phyloP scores from a whole-genome alignment of 2,113 vertebrate genomes.

The Tyrannus savana region DNA sequence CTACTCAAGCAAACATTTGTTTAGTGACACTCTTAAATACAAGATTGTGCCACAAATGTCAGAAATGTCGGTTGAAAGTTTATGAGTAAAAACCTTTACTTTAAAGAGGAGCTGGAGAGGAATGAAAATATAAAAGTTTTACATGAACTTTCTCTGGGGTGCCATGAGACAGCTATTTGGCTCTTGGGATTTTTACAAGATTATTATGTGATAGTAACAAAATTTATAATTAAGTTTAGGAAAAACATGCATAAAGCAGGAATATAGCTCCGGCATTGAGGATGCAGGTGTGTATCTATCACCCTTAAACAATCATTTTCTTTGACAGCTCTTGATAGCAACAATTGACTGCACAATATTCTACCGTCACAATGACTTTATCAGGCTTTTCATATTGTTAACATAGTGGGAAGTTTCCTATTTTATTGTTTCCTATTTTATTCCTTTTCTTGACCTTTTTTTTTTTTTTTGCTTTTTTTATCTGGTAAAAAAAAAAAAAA shows the following conservation, averaged over 20 bases:
- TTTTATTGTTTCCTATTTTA: neutral
- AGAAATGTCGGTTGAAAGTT: conserved; percentile 36
- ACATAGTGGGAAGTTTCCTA: neutral
- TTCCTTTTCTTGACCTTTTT: neutral
- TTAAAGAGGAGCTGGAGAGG: neutral
- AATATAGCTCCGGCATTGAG: neutral
- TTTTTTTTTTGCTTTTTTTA: neutral
- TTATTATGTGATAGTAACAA: neutral
- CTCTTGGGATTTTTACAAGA: neutral
- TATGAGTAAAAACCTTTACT: neutral
- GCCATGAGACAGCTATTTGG: neutral
- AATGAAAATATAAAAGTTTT: neutral
- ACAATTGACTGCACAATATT: neutral
- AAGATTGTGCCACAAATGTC: neutral
- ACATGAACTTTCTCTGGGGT: neutral
- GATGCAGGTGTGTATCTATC: neutral
- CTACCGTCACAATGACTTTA: neutral
- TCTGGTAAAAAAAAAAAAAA: neutral
- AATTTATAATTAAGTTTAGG: neutral
- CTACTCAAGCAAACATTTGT: conserved; percentile 41
- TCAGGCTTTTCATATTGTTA: neutral
- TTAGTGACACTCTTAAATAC: neutral
- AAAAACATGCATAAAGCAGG: neutral
- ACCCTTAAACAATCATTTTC: neutral
- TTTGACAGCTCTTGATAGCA: neutral